These are phyloP conservation scores for Leptonema lineaticorne DNA, from an alignment of 1,140 invertebrate species.

Conservation along the genomic window DNA sequence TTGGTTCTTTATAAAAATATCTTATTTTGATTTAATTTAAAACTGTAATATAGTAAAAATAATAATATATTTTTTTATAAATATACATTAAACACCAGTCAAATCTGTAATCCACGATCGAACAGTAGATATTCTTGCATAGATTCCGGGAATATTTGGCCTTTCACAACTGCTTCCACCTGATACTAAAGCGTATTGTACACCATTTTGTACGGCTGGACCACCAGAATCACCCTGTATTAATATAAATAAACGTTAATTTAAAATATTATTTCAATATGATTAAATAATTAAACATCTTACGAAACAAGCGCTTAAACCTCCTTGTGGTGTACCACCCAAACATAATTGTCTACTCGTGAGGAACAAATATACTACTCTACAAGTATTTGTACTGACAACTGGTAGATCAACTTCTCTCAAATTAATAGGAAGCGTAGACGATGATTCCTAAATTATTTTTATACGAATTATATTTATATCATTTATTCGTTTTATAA, in stretches of 20 bases:
- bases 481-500: not conserved
- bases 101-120: constrained; percentile 29
- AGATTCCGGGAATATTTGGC: constrained; percentile 38
- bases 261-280: not conserved
- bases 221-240: constrained; percentile 29
- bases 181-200: constrained; percentile 36
- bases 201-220: constrained; percentile 34
- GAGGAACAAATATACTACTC: constrained; percentile 26
- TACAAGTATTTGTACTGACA: constrained; percentile 27
- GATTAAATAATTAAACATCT: constrained; percentile 7
- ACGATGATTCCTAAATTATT: constrained; percentile 12
- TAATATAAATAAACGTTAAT: not conserved
- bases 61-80: too few relatives aligned
- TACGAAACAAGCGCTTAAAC: constrained; percentile 38
- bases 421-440: constrained; percentile 9
- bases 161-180: constrained; percentile 34
- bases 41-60: too few relatives aligned
- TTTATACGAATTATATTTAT: not conserved
- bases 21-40: not conserved
- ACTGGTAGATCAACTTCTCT: constrained; percentile 38
- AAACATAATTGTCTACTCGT: constrained; percentile 35
- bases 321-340: constrained; percentile 36
- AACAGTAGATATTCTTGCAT: constrained; percentile 28
- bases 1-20: not conserved
- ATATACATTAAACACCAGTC: constrained; percentile 21